Evolutionary conservation across 2,113 vertebrate species (phyloP), one percentile per base, ranked within the genome.

Genomic region (Vidua chalybeata): DNA sequence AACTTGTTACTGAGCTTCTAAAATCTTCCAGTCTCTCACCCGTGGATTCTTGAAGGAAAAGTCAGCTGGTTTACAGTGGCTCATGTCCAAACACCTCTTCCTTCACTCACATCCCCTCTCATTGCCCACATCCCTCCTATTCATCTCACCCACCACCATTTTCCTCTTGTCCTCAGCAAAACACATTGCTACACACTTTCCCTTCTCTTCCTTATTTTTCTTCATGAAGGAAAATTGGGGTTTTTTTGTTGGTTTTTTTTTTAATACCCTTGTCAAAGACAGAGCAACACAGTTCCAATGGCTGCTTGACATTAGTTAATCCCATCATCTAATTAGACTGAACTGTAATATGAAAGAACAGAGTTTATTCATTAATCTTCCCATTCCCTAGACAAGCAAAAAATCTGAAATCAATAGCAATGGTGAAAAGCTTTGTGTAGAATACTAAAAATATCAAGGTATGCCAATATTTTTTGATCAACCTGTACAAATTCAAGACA

Each of bases 291-390:
- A 67, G 19, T 61, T 41, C 61, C 62, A 72, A 69, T 41, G 77
- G 30, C 62, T 78, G 45, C 33, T 67, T 84, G 51, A 59, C 27
- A 51, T 80, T 14, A 30, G 35, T 89, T 93, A 95, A 89, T 71
- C 61, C 30, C 56, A 84, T 87, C 56, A 78, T 63, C 51, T 63
- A 87, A 79, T 87, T 93, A 91, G 81, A 84, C 62, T 72, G 66
- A 84, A 45, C 54, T 74, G 43, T 76, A 83, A 94, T 43, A 75
- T 48, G 58, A 82, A 78, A 89, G 17, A 94, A 46, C 9, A 85
- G 69, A 87, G 55, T 52, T 93, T 85, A 82, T 90, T 87, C 81
- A 89, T 95, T 83, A 93, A 87, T 95, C 84, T 87, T 84, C 66
- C 58, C 30, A n/a, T 73, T 80, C 75, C 62, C 49, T 48, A 35